These are phyloP conservation scores for Bathynomus jamesi DNA, from an alignment of 1,140 invertebrate genomes.

Conservation along the genomic window DNA sequence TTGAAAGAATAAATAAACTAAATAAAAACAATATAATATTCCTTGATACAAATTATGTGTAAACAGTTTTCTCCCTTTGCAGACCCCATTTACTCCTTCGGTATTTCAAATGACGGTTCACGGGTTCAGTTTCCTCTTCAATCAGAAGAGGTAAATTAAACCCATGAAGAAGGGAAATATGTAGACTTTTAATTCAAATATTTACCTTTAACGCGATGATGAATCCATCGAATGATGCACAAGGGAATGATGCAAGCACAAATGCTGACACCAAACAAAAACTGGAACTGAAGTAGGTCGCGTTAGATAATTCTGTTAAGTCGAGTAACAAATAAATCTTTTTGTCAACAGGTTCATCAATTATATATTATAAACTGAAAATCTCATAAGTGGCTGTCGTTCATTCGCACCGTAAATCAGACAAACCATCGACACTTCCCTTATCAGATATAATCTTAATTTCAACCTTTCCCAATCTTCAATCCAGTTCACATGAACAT, in stretches of 20 bases:
- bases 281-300: conserved; percentile 59
- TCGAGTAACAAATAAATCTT: conserved; percentile 7
- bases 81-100: too few relatives aligned
- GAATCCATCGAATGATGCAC: conserved; percentile 51
- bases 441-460: too few relatives aligned
- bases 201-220: conserved; percentile 44
- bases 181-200: too few relatives aligned
- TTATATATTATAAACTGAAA: too few relatives aligned
- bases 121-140: too few relatives aligned
- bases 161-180: too few relatives aligned
- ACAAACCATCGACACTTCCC: background rate
- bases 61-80: too few relatives aligned
- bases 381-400: background rate
- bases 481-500: too few relatives aligned
- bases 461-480: too few relatives aligned
- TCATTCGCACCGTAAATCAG: background rate
- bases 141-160: too few relatives aligned
- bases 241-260: conserved; percentile 57
- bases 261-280: conserved; percentile 55
- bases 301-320: conserved; percentile 25
- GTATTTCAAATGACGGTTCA: too few relatives aligned
- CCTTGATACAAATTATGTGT: too few relatives aligned
- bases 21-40: background rate
- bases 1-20: conserved; percentile 27
- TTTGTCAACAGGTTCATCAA: background rate